Percentiles rank a stretch among this genome's conserved stretches.
These are phyloP conservation scores for Piscicola geometra DNA, from an alignment of 2,888 invertebrate species.

Conservation along the genomic window DNA sequence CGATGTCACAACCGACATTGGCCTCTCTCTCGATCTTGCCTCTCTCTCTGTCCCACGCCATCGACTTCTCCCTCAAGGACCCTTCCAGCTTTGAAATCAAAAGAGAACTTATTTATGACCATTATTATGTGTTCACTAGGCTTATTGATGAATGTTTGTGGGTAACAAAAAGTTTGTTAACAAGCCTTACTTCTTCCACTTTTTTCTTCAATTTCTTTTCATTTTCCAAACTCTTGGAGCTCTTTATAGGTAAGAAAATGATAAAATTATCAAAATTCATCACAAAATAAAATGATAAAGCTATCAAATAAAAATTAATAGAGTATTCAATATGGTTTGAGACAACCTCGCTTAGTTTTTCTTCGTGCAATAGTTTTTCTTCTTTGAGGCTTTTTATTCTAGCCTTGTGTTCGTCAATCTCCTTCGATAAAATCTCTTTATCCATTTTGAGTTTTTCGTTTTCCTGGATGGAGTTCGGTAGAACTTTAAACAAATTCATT, in stretches of 20 bases:
- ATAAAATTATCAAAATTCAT: too few species aligned
- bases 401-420: neutral
- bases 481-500: too few species aligned
- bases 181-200: neutral
- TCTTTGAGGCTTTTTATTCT: neutral
- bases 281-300: too few species aligned
- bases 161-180: neutral
- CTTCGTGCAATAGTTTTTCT: neutral
- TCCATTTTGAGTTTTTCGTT: slow-evolving; percentile 6
- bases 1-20: slow-evolving; percentile 31
- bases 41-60: slow-evolving; percentile 18
- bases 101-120: too few species aligned
- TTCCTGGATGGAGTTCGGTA: slow-evolving; percentile 1
- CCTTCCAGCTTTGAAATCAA: slow-evolving; percentile 9
- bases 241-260: neutral
- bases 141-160: neutral
- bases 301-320: too few species aligned
- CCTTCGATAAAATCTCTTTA: slow-evolving; percentile 2
- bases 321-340: too few species aligned
- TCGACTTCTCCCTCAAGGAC: slow-evolving; percentile 7
- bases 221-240: neutral
- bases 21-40: slow-evolving; percentile 30
- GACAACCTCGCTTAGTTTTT: neutral
- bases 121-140: too few species aligned
- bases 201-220: neutral